Base-by-base conservation (phyloP, 1,140 invertebrate genomes). In the Drosophila miranda region DNA sequence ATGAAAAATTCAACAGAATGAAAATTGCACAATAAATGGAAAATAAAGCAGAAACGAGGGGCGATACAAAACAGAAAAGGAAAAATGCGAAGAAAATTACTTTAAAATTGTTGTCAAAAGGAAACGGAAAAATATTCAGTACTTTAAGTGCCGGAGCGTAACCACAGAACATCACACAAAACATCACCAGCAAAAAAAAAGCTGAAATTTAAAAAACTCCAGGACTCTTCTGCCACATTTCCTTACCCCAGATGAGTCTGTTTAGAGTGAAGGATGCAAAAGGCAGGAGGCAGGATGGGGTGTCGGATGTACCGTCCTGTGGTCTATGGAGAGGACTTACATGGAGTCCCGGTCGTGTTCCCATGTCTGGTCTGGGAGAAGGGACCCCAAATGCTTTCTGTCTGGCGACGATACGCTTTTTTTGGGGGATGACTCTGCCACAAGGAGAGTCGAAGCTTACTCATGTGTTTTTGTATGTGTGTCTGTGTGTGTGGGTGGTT, bases 1-100 rank as follows among this genome's bases (percentile, higher is more conserved):
- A 84, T 84, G 68, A 81, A 84, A 83, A 86, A 86, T 84, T 84
- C 56, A 84, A 70, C 63, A 77, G 73, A 54, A 69, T 51, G 53
- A 62, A 86, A 84, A 86, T 80, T 80, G 77, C 61, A 69, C 80
- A 51, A 67, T 76, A 86, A 80, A 77, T 76, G 58, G 41, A 45
- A 66, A 26, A 72, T 54, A 78, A 78, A 67, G 48, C 30, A 16
- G 21, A 41, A 41, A 48, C 44, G 43, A 21, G 46, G 41, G 54
- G 56, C 3, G 8, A 34, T 34, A 3, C 2, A 8, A 53, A 42
- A 19, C 45, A 55, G 62, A 14, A 44, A 49, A 57, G 45, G 7
- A 14, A 34, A 14, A 52, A 16, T 43, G 28, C 23, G 48, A 55
- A 43, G 53, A 60, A 72, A 75, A 80, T 73, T 43, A 23, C 81